phyloP scores from a whole-genome alignment of 2,113 vertebrate species.

The Panurus biarmicus region DNA sequence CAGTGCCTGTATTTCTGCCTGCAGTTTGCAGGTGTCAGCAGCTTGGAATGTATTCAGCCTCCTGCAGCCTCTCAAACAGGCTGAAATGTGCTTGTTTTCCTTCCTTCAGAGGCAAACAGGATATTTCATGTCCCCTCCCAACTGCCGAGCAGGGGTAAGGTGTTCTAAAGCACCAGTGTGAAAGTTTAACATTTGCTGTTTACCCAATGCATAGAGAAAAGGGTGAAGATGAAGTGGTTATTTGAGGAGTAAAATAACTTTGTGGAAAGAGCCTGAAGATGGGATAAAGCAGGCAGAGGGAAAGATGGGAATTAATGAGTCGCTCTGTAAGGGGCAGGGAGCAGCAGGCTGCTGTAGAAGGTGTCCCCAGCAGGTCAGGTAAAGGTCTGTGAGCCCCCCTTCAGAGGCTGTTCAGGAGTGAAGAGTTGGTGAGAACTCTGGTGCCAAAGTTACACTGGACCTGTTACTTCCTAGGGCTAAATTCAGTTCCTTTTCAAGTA shows the following conservation, averaged over 20 bases:
- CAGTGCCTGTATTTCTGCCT: background rate
- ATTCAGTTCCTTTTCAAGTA: background rate
- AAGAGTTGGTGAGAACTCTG: background rate
- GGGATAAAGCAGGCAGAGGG: background rate
- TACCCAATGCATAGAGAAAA: background rate
- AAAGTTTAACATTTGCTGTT: background rate
- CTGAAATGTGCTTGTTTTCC: background rate
- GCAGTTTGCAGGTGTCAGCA: background rate
- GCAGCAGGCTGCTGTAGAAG: background rate
- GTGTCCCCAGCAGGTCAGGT: background rate
- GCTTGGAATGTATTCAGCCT: background rate
- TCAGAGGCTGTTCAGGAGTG: background rate
- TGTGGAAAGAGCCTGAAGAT: background rate
- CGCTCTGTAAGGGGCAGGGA: background rate
- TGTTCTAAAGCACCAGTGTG: background rate
- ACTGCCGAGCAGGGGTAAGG: background rate
- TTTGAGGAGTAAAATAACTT: background rate
- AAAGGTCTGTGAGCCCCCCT: background rate
- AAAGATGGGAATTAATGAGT: background rate
- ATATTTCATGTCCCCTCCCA: background rate
- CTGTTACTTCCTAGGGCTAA: background rate
- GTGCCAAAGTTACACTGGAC: background rate
- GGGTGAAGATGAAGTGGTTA: background rate
- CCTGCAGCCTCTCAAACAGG: background rate
- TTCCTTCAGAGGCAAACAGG: background rate